A percentile compares a stretch with the other conserved stretches of the same genome.
Evolutionary conservation across 2,888 invertebrate species (phyloP).

Genomic region (Piscicola geometra): DNA sequence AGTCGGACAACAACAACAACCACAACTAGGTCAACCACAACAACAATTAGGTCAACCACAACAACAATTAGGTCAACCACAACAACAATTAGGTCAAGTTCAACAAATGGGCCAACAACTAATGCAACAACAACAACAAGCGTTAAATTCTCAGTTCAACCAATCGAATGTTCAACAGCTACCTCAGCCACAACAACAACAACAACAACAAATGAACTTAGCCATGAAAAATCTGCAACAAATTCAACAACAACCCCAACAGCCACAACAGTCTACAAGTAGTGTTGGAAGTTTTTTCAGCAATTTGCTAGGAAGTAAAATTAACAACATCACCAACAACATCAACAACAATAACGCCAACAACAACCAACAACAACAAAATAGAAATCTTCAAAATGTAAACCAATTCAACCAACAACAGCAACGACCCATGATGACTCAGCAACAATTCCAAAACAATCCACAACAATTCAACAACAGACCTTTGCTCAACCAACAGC

Average conservation of each 20-base stretch:
- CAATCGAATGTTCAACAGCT: not conserved
- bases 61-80: not conserved
- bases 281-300: not conserved
- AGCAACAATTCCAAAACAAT: not conserved
- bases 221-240: not conserved
- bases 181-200: not conserved
- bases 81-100: constrained; percentile 1
- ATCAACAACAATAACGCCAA: not conserved
- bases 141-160: not conserved
- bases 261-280: not conserved
- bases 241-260: not conserved
- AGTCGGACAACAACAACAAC: not conserved
- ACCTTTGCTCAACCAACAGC: constrained; percentile 8
- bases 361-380: not conserved
- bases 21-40: not conserved
- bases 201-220: not conserved
- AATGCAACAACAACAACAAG: constrained; percentile 12
- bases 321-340: constrained; percentile 6
- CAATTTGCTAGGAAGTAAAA: constrained; percentile 2
- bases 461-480: not conserved
- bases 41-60: not conserved
- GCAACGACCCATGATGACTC: not conserved
- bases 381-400: not conserved
- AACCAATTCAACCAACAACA: not conserved
- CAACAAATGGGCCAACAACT: constrained; percentile 6